Base-by-base conservation (phyloP, 2,888 invertebrate species). In the Drosophila kuntzei region DNA sequence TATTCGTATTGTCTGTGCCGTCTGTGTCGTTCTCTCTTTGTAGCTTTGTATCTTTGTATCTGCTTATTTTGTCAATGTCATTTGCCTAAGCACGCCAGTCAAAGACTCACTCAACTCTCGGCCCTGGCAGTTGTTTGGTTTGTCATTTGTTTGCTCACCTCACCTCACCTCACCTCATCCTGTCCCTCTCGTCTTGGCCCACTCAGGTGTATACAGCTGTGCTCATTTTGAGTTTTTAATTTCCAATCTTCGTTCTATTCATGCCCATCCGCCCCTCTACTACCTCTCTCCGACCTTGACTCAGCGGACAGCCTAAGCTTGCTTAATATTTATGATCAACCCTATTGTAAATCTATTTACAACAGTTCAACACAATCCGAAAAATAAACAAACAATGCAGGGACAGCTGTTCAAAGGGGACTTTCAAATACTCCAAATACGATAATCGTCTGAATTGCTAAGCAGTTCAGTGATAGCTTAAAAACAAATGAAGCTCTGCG, bases 291-390 rank as follows among this genome's bases (percentile, higher is more conserved):
- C 12, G 9, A 14, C 16, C 51, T 37, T 34, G 64, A 2, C 18
- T 55, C 37, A 61, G 43, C 29, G 60, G 39, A 47, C 54, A 64
- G 44, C 44, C 59, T 49, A 43, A 79, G 65, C 65, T 57, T 71
- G 68, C 75, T 87, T 81, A 76, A 80, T 86, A 86, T 80, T 82
- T 80, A 80, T 83, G 80, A 84, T 87, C 78, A 70, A 72, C 70
- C 79, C 65, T 67, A 80, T 75, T 76, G 79, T 72, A 83, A 83
- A 88, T 76, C 85, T 83, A 85, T 86, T 86, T 86, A 71, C 72
- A 71, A 62, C 53, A 79, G 59, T 71, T 50, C 57, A 46, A 58
- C 51, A 59, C 47, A 67, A 51, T 46, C 50, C 41, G 20, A 41
- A 58, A 25, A 46, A 18, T 46, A 41, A 32, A 25, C n/a, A 22